phyloP scores from a whole-genome alignment of 2,888 invertebrate species.

The Pachydiplax longipennis region DNA sequence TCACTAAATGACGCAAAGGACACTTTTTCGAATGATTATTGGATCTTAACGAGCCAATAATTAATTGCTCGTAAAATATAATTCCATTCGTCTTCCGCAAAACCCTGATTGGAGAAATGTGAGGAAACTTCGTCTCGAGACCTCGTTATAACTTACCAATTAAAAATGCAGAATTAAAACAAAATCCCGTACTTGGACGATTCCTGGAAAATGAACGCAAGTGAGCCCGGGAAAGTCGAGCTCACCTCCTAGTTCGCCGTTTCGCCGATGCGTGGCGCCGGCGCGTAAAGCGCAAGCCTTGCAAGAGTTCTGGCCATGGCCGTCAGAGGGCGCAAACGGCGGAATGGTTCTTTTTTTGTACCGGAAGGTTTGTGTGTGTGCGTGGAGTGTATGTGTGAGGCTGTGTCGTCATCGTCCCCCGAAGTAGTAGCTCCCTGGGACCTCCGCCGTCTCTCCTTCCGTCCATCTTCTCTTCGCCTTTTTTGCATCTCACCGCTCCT shows the following conservation, averaged over 20 bases:
- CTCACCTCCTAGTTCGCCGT: slow-evolving; percentile 1
- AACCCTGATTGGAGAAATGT: too few relatives aligned
- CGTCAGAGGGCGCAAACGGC: slow-evolving; percentile 10
- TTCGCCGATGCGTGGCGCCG: not conserved
- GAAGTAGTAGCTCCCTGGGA: not conserved
- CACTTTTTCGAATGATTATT: too few relatives aligned
- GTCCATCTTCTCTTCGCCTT: not conserved
- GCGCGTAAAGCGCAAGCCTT: not conserved
- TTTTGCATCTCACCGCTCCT: not conserved
- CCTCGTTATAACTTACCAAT: not conserved
- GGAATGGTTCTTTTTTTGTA: not conserved
- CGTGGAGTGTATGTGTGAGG: not conserved
- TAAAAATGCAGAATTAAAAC: not conserved
- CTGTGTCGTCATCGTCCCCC: not conserved
- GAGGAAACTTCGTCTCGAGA: not conserved
- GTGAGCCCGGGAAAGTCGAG: not conserved
- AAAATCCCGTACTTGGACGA: not conserved
- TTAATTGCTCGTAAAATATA: too few relatives aligned
- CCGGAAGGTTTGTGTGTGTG: not conserved
- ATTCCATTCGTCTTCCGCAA: too few relatives aligned
- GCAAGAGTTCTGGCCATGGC: not conserved
- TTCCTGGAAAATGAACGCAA: not conserved
- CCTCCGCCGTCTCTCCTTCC: not conserved
- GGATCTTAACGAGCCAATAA: too few relatives aligned
- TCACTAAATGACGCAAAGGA: too few relatives aligned